Base-by-base conservation (phyloP, 1,140 invertebrate species). In the Heliconius hewitsoni region DNA sequence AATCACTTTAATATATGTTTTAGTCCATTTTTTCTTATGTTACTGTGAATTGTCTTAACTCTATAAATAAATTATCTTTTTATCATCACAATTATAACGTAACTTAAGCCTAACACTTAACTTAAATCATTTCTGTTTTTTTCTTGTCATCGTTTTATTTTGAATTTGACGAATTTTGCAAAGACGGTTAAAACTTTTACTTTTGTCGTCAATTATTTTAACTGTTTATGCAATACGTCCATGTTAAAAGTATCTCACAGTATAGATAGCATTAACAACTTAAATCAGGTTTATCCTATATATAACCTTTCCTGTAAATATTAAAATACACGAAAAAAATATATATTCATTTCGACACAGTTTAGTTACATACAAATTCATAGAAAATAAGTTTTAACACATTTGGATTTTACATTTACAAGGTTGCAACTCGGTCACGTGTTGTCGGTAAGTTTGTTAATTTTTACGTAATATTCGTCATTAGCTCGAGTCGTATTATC, bases 381-480 rank as follows among this genome's bases (percentile, higher is more conserved):
- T 66, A 66, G 16, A 46, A 46, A 60, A 3, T 23, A 60, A n/a
- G 9, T 30, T 66, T 66, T 66, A 27, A 66, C 5, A 27, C 30
- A 27, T 66, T 66, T 66, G 11, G 23, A 66, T 66, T 30, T 27
- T 16, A 66, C 60, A 66, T 23, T 66, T 66, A 30, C 60, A n/a
- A 30, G 18, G 23, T 66, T 66, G 11, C 27, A 5, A 23, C 60
- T 66, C 23, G 60, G 55, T 23, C n/a, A 23, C 55, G 55, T 57
- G 16, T 18, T 30, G 60, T 66, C 13, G 4, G 60, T 66, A 66
- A 23, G 60, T 30, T 66, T 66, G 13, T 27, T 66, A 27, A 66
- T 66, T n/a, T 57, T 66, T 66, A 30, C 60, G 60, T 66, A 66
- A 66, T 30, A 66, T 57, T 57, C n/a, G 60, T 66, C 60, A 66